Evolutionary conservation across 2,888 invertebrate species (phyloP), one percentile per base, ranked within the genome.

Genomic region (Amphipoea lucens): DNA sequence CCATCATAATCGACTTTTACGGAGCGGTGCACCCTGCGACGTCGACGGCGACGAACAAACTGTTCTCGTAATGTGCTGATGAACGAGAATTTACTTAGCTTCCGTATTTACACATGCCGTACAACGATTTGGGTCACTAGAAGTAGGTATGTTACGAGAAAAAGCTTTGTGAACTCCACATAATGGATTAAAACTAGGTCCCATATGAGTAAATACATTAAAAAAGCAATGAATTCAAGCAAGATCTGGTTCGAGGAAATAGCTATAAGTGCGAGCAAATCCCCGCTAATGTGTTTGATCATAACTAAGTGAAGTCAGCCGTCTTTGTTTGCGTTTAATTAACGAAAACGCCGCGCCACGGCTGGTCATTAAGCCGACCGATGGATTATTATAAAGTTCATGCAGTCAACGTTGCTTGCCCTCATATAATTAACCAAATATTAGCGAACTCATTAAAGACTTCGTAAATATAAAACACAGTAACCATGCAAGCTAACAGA

Each of bases 311-410:
- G 90, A 91, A 91, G 90, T 92, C 93, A 92, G 89, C 90, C 90
- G 91, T 92, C 93, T 95, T 93, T 95, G 95, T 95, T 95, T 95
- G 93, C 92, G 91, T 95, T 95, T 95, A 95, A 95, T 95, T 95
- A 95, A 93, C 92, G 94, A 93, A 95, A 94, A 94, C 90, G 89
- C 89, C 89, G 90, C 90, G 88, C 90, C 88, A 89, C 89, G 88
- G 90, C 88, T 89, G 90, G 91, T 92, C 92, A 93, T 94, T 94
- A 94, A 92, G 91, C 90, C 92, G 90, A 91, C 92, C 92, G 90
- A 93, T 93, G 92, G 92, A 93, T 92, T 92, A 92, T 90, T 91
- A 90, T 87, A 85, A 87, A 90, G 90, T 91, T 91, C 86, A 85
- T 89, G 90, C 89, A 89, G 85, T 89, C 85, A 90, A 90, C 90